Base-by-base conservation (phyloP, 2,797 vertebrate species). In the Periophthalmus magnuspinnatus region DNA sequence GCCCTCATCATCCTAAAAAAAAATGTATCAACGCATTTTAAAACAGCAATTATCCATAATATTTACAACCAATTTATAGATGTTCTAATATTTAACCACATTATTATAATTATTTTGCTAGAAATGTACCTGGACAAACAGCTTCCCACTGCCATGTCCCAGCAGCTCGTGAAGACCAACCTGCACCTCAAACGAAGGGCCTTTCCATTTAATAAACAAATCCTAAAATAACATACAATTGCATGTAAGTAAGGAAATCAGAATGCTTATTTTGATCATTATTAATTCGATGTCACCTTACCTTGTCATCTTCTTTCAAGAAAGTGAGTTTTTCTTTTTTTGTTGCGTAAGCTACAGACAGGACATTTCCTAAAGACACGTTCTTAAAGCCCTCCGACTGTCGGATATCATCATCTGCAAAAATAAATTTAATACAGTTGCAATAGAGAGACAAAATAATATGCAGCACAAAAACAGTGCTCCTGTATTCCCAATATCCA, bases 351-450 rank as follows among this genome's bases (percentile, higher is more conserved):
- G 95, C 95, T 34, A 96, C 95, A 0, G 96, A 93, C 80, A 97
- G 82, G 69, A 97, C 96, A 0, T 97, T 97, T 9, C 96, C 96
- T 21, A 97, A 87, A 0, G 96, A 97, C 76, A 97, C 96, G 0
- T 97, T 97, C 89, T 97, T 97, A 84, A 97, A 97, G 74, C 96
- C 96, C 69, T 97, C 95, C 0, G 94, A 95, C 85, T 97, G 96
- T 74, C 96, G 93, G 81, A 97, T 94, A 82, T 97, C 95, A 7
- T 97, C 96, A 34, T 97, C 96, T 97, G 65, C 8, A 75, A 41
- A 61, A 2, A 76, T 36, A 72, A 34, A 24, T 56, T 10, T 76
- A 5, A 79, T 7, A 56, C 6, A 67, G 16, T 17, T 38, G 54
- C 3, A 52, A 55, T 0, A 59, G 17, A 72, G 0, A 45, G 9